Evolutionary conservation across 2,888 invertebrate species (phyloP).

Genomic region (Drosophila atroscutellata): DNA sequence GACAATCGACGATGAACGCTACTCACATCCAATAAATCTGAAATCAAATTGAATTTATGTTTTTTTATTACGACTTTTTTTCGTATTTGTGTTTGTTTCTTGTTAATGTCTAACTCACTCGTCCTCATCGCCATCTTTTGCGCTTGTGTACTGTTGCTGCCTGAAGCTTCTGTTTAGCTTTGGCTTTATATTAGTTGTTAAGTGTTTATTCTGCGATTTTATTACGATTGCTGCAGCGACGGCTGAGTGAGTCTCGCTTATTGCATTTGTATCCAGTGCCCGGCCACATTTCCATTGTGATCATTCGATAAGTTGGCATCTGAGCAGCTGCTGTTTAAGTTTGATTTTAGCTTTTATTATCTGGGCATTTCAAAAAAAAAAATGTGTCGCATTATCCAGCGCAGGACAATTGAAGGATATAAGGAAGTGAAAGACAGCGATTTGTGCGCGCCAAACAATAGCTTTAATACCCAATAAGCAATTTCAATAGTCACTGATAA

Average conservation of each 20-base stretch:
- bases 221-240: constrained; percentile 47
- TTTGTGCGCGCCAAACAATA: constrained; percentile 55
- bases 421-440: constrained; percentile 43
- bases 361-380: constrained; percentile 14
- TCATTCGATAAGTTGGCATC: constrained; percentile 43
- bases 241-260: constrained; percentile 51
- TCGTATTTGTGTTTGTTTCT: neutral
- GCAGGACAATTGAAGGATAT: constrained; percentile 46
- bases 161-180: constrained; percentile 21
- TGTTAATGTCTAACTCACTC: constrained; percentile 2
- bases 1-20: constrained; percentile 38
- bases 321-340: constrained; percentile 20
- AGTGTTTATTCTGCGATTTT: constrained; percentile 59
- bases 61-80: constrained; percentile 50
- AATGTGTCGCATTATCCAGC: constrained; percentile 44
- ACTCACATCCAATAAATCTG: constrained; percentile 65
- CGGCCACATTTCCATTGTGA: constrained; percentile 37
- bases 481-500: constrained; percentile 57
- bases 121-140: neutral
- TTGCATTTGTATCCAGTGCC: constrained; percentile 46
- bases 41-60: constrained; percentile 81
- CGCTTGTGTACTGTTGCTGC: neutral
- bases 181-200: constrained; percentile 27
- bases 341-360: constrained; percentile 35
- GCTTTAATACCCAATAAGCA: constrained; percentile 54